Evolutionary conservation across 2,797 vertebrate genomes (phyloP).

Genomic region (Sebastolobus alascanus): DNA sequence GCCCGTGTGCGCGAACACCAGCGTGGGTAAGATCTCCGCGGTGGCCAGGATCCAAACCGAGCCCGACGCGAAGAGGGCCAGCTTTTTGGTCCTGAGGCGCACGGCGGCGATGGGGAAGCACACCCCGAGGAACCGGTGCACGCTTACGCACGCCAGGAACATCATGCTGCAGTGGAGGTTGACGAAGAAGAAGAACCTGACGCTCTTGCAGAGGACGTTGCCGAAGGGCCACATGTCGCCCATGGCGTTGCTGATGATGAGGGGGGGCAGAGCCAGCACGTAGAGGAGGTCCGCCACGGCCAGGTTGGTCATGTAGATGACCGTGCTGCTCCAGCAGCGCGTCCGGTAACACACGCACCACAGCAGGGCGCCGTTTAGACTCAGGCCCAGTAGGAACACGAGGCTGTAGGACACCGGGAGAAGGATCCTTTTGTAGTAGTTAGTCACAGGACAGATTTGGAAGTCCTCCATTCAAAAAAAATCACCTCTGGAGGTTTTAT

Average conservation of each 20-base stretch:
- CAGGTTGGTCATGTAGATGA: slow-evolving; percentile 78
- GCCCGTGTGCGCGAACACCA: slow-evolving; percentile 66
- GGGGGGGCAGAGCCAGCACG: slow-evolving; percentile 74
- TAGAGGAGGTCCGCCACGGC: slow-evolving; percentile 79
- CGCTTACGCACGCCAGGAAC: slow-evolving; percentile 78
- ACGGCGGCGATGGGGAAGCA: slow-evolving; percentile 74
- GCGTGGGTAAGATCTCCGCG: slow-evolving; percentile 67
- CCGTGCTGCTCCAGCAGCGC: slow-evolving; percentile 66
- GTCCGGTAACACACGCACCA: slow-evolving; percentile 60
- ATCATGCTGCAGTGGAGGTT: slow-evolving; percentile 80
- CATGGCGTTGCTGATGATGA: slow-evolving; percentile 71
- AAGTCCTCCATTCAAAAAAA: slow-evolving; percentile 50
- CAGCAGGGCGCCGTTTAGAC: slow-evolving; percentile 69
- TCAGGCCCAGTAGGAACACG: slow-evolving; percentile 73
- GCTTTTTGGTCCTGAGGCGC: slow-evolving; percentile 59
- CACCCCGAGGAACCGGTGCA: slow-evolving; percentile 76
- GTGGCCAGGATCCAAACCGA: slow-evolving; percentile 69
- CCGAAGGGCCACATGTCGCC: slow-evolving; percentile 73
- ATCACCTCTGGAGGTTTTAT: not conserved
- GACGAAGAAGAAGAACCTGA: slow-evolving; percentile 71
- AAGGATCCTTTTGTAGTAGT: slow-evolving; percentile 68
- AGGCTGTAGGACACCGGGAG: slow-evolving; percentile 74
- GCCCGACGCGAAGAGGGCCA: slow-evolving; percentile 37
- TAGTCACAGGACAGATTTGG: slow-evolving; percentile 56
- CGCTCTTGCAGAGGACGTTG: slow-evolving; percentile 68